Evolutionary conservation across 2,797 vertebrate species (phyloP).

Genomic region (Epinephelus coioides): DNA sequence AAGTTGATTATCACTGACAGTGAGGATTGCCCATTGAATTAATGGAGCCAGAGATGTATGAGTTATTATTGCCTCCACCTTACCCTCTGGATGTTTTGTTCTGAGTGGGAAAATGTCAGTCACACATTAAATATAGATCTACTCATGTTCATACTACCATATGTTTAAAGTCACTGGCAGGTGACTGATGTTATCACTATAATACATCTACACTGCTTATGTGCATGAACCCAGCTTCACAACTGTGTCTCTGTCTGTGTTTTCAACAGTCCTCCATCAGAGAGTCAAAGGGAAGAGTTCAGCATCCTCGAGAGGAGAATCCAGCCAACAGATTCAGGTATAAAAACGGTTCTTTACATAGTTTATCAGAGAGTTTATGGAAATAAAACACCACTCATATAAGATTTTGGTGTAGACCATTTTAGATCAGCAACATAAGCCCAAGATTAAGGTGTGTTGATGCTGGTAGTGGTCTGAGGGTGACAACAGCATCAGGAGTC

Average conservation of each 20-base stretch:
- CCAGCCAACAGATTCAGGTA: slow-evolving; percentile 84
- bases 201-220: background rate
- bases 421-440: background rate
- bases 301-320: slow-evolving; percentile 85
- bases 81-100: too few relatives aligned
- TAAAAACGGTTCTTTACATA: background rate
- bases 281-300: slow-evolving; percentile 87
- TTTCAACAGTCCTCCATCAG: slow-evolving; percentile 85
- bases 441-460: background rate
- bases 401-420: background rate
- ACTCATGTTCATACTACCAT: background rate
- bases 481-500: background rate
- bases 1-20: too few relatives aligned
- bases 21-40: too few relatives aligned
- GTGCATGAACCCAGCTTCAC: background rate
- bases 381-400: background rate
- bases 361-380: background rate
- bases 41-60: too few relatives aligned
- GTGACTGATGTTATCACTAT: background rate
- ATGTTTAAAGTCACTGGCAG: background rate
- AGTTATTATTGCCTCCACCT: too few relatives aligned
- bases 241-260: slow-evolving; percentile 11
- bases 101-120: background rate
- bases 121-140: background rate
- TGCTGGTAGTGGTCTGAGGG: background rate